These are phyloP conservation scores for Centropus unirufus DNA, from an alignment of 2,113 vertebrate species.

Conservation along the genomic window DNA sequence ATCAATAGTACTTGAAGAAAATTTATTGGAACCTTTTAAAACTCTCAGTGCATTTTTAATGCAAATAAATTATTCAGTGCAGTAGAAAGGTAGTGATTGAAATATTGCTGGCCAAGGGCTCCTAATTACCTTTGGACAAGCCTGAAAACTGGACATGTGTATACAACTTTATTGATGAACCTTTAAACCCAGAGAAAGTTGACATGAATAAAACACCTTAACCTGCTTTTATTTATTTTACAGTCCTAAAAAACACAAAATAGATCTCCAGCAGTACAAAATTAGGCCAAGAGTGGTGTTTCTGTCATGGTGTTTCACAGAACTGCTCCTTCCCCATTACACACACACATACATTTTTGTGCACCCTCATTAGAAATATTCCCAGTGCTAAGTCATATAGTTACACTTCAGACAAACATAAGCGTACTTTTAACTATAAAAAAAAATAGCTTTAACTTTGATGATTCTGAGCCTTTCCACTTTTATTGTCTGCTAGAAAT, in stretches of 20 bases:
- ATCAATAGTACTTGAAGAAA: conserved; percentile 29
- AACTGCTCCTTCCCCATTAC: neutral
- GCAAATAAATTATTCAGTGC: conserved; percentile 44
- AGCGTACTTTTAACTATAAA: conserved; percentile 31
- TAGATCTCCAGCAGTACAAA: neutral
- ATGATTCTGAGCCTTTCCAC: conserved; percentile 17
- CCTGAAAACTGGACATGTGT: neutral
- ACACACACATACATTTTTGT: neutral
- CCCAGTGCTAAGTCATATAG: neutral
- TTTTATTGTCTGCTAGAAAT: conserved; percentile 36
- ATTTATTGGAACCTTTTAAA: conserved; percentile 38
- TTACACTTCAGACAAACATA: conserved; percentile 24
- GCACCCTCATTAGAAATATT: neutral
- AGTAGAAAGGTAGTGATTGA: conserved; percentile 1
- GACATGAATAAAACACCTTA: neutral
- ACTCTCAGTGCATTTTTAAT: neutral
- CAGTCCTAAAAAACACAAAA: neutral
- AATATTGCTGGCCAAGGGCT: conserved; percentile 8
- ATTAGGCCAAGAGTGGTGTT: neutral
- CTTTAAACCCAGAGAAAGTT: neutral
- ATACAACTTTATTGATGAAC: neutral
- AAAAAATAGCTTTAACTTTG: neutral
- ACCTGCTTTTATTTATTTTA: neutral
- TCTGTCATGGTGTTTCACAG: neutral
- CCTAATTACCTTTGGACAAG: neutral